Percentiles rank a stretch among this genome's conserved stretches.
Conservation (phyloP, 2,888 invertebrate genomes). For the Agonopterix heracliana region DNA sequence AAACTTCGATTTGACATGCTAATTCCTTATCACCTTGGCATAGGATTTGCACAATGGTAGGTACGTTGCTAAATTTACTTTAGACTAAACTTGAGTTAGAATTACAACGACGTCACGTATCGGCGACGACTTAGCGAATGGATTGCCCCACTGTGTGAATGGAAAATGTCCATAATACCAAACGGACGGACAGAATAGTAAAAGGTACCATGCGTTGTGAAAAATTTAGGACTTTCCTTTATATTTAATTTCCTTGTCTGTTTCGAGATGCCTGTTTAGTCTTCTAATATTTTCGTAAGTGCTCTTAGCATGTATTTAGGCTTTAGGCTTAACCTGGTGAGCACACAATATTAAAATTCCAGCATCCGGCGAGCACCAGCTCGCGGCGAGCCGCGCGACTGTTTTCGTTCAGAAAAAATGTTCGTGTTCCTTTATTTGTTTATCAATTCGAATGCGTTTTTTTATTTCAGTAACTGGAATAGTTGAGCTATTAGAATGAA, state of each 20-base stretch:
- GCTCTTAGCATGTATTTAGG: not conserved
- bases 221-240: not conserved
- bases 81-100: slow-evolving; percentile 4
- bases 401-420: too few relatives aligned
- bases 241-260: too few relatives aligned
- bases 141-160: slow-evolving; percentile 66
- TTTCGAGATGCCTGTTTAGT: too few relatives aligned
- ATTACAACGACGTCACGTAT: slow-evolving; percentile 23
- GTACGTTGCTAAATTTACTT: slow-evolving; percentile 1
- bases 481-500: too few relatives aligned
- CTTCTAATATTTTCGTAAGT: not conserved
- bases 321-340: too few relatives aligned
- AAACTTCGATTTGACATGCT: slow-evolving; percentile 44
- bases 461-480: too few relatives aligned
- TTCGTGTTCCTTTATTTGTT: too few relatives aligned
- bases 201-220: slow-evolving; percentile 1
- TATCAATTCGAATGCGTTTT: too few relatives aligned
- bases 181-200: slow-evolving; percentile 39
- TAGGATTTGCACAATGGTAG: slow-evolving; percentile 25
- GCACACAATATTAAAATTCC: too few relatives aligned
- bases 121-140: slow-evolving; percentile 27
- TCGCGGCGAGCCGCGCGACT: too few relatives aligned
- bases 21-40: slow-evolving; percentile 49
- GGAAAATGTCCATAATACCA: slow-evolving; percentile 68
- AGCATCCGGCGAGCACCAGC: too few relatives aligned